Evolutionary conservation across 1,140 invertebrate species (phyloP).

Genomic region (Apis laboriosa): DNA sequence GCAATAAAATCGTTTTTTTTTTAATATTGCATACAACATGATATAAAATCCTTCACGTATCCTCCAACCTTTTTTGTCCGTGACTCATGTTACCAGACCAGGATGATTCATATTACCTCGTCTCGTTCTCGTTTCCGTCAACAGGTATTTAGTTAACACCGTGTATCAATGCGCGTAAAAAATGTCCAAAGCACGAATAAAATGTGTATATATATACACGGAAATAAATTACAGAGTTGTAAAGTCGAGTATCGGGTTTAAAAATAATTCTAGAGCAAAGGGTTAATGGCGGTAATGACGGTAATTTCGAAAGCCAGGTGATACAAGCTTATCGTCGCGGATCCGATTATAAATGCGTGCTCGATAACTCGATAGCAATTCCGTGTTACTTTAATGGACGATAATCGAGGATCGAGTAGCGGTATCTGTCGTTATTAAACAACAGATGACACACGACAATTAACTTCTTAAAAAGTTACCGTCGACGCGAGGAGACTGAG

Average conservation of each 20-base stretch:
- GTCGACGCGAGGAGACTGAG: no score
- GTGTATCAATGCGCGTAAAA: neutral
- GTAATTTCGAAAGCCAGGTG: conserved; percentile 45
- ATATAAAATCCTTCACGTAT: neutral
- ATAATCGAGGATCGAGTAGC: conserved; percentile 28
- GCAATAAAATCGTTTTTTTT: neutral
- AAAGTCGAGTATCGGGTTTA: neutral
- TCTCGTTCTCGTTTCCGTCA: neutral
- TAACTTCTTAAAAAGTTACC: conserved; percentile 15
- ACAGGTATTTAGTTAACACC: neutral
- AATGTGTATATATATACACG: neutral
- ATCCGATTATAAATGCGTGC: conserved; percentile 51
- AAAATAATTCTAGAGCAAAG: conserved; percentile 29
- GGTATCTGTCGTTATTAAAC: conserved; percentile 47
- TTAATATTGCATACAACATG: no score
- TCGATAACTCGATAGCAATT: conserved; percentile 52
- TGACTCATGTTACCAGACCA: neutral
- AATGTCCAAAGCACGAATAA: neutral
- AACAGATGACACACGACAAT: conserved; percentile 43
- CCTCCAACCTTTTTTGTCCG: neutral
- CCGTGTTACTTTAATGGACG: conserved; percentile 51
- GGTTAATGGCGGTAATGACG: conserved; percentile 47
- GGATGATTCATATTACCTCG: neutral
- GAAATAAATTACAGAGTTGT: neutral
- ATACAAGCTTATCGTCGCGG: conserved; percentile 36